Evolutionary conservation across 2,797 vertebrate genomes (phyloP).

Genomic region (Avahi laniger): DNA sequence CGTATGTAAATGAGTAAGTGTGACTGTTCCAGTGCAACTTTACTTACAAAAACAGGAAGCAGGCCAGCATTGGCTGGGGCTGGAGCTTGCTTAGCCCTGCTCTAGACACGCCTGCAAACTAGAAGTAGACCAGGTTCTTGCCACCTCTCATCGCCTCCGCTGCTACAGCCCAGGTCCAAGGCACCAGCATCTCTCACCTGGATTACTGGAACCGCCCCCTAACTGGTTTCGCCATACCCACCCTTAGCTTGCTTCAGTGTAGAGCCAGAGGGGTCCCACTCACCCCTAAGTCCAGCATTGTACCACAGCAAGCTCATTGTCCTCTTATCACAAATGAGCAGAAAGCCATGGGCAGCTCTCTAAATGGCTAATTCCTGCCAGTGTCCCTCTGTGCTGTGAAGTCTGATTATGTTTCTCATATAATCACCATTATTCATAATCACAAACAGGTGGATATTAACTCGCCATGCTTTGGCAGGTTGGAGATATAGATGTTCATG

Average conservation of each 20-base stretch:
- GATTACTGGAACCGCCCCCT: neutral
- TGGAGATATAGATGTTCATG: neutral
- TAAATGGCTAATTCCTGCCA: neutral
- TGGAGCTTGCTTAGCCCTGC: neutral
- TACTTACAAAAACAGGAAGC: neutral
- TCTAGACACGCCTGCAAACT: neutral
- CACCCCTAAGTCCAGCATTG: rapidly evolving
- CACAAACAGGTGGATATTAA: neutral
- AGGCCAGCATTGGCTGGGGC: neutral
- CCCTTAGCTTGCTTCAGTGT: neutral
- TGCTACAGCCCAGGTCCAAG: no score
- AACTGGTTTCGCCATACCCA: rapidly evolving
- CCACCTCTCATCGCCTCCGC: neutral
- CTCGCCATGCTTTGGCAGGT: neutral
- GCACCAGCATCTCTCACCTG: neutral
- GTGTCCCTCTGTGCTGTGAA: neutral
- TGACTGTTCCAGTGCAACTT: neutral
- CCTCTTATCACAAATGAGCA: neutral
- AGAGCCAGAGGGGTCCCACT: neutral
- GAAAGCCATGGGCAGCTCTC: neutral
- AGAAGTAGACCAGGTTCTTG: neutral
- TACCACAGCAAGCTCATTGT: neutral
- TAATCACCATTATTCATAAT: neutral
- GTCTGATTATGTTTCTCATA: neutral
- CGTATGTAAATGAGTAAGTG: neutral